Evolutionary conservation across 2,888 invertebrate genomes (phyloP).

Genomic region (Lucinisca nassula): DNA sequence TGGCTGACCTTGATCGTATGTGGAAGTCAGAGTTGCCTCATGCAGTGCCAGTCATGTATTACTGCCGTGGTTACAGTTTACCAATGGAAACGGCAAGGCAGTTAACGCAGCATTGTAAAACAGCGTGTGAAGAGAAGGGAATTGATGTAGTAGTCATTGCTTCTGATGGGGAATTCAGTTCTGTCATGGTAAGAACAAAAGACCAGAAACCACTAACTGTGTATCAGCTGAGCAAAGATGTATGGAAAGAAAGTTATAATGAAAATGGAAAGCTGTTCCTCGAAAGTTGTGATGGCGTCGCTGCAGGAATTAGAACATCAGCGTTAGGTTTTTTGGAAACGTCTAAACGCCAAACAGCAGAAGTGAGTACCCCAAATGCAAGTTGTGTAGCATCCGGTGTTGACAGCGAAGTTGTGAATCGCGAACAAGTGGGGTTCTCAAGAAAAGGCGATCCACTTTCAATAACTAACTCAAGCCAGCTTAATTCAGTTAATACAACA

Average conservation of each 20-base stretch:
- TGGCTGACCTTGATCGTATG: constrained; percentile 49
- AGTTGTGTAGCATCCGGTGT: too few species aligned
- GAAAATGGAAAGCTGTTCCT: background rate
- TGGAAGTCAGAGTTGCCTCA: constrained; percentile 51
- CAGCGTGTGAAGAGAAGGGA: background rate
- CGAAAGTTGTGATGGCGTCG: background rate
- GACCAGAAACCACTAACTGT: constrained; percentile 20
- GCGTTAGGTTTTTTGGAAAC: background rate
- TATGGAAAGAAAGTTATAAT: constrained; percentile 22
- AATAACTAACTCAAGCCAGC: too few species aligned
- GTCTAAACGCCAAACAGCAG: background rate
- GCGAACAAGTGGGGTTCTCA: too few species aligned
- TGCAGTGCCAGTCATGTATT: constrained; percentile 44
- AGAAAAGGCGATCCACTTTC: too few species aligned
- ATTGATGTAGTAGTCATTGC: constrained; percentile 17
- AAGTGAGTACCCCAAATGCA: too few species aligned
- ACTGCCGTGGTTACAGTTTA: constrained; percentile 46
- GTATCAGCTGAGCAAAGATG: constrained; percentile 36
- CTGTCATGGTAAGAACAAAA: constrained; percentile 29
- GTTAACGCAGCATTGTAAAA: constrained; percentile 13
- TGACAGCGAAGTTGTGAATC: too few species aligned
- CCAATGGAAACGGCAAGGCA: constrained; percentile 31
- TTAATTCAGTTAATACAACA: too few species aligned
- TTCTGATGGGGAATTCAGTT: constrained; percentile 38
- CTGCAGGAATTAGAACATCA: background rate